A percentile compares a stretch with the other conserved stretches of the same genome.
Conservation (phyloP, 2,888 invertebrate species). For the Callyntrura guangdongensis region DNA sequence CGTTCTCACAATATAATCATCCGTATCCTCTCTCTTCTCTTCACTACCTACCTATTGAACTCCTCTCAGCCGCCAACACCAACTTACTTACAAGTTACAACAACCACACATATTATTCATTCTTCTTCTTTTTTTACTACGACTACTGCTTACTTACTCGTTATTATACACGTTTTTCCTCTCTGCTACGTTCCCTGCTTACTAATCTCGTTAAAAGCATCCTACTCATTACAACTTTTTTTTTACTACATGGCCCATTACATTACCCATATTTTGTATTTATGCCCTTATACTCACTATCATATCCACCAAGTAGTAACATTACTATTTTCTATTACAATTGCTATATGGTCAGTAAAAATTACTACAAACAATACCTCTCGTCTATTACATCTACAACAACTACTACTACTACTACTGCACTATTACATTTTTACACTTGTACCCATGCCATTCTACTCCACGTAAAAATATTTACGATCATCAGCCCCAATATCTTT, state of each 20-base stretch:
- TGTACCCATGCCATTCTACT: not conserved
- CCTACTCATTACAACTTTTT: not conserved
- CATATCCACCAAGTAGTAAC: not conserved
- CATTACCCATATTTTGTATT: slow-evolving; percentile 11
- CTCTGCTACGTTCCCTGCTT: not conserved
- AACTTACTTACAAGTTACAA: no score
- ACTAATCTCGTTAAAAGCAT: slow-evolving; percentile 22
- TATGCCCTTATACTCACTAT: not conserved
- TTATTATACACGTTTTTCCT: not conserved
- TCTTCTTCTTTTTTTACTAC: no score
- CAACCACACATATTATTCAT: no score
- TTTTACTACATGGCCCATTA: not conserved
- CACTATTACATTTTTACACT: no score
- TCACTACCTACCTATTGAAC: no score
- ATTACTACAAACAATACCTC: not conserved
- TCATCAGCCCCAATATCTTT: no score
- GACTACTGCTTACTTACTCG: not conserved
- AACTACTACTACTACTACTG: no score
- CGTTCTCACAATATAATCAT: no score
- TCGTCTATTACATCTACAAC: not conserved
- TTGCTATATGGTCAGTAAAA: slow-evolving; percentile 26
- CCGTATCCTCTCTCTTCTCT: no score
- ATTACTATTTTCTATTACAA: not conserved
- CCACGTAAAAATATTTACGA: not conserved
- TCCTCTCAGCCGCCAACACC: no score